Conservation (phyloP, 1,140 invertebrate species). For the Contarinia nasturtii region DNA sequence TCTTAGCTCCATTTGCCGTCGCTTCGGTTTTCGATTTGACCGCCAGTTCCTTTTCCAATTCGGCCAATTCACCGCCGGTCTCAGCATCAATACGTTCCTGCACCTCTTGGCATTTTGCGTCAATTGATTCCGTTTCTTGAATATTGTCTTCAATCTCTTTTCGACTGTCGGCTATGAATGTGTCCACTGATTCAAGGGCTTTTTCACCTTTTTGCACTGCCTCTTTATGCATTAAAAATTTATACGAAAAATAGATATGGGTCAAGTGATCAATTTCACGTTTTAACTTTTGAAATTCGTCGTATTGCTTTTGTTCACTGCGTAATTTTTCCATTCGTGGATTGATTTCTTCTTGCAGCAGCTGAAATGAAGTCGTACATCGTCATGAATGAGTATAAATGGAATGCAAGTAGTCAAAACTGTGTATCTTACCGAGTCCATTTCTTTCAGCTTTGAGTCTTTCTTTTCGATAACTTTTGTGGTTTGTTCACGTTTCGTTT, state of each 20-base stretch:
- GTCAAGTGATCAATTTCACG: slow-evolving; percentile 73
- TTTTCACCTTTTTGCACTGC: slow-evolving; percentile 11
- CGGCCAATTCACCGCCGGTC: slow-evolving; percentile 39
- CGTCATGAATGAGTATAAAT: slow-evolving; percentile 10
- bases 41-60: slow-evolving; percentile 44
- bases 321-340: slow-evolving; percentile 76
- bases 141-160: slow-evolving; percentile 30
- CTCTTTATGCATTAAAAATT: slow-evolving; percentile 14
- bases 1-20: slow-evolving; percentile 40
- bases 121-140: slow-evolving; percentile 29
- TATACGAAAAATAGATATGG: slow-evolving; percentile 27
- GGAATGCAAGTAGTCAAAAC: slow-evolving; percentile 3
- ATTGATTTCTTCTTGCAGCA: slow-evolving; percentile 71
- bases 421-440: slow-evolving; percentile 46
- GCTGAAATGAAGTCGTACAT: slow-evolving; percentile 28
- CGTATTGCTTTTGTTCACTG: slow-evolving; percentile 64
- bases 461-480: slow-evolving; percentile 86
- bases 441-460: slow-evolving; percentile 74
- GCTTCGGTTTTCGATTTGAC: slow-evolving; percentile 46
- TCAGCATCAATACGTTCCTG: slow-evolving; percentile 39
- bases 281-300: slow-evolving; percentile 74
- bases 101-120: slow-evolving; percentile 30
- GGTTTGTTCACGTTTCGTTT: slow-evolving; percentile 77
- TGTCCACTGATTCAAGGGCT: slow-evolving; percentile 13
- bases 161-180: slow-evolving; percentile 17